Evolutionary conservation across 2,113 vertebrate genomes (phyloP).

Genomic region (Entomyzon cyanotis): DNA sequence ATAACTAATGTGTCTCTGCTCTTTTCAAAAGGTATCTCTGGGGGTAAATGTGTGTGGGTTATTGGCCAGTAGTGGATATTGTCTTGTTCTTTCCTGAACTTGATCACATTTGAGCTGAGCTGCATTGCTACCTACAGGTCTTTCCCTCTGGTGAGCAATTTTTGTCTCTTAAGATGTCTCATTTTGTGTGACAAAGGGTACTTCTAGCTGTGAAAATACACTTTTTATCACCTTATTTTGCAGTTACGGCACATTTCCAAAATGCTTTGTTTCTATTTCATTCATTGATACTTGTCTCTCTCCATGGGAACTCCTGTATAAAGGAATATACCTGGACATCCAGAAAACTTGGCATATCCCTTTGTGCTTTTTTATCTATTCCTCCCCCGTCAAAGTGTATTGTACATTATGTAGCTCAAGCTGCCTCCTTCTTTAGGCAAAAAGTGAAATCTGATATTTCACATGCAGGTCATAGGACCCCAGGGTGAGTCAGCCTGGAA

Average conservation of each 20-base stretch:
- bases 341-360: neutral
- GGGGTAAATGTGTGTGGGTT: fast-evolving
- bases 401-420: neutral
- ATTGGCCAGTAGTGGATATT: neutral
- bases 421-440: neutral
- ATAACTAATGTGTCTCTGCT: neutral
- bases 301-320: neutral
- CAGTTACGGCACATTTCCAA: neutral
- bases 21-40: neutral
- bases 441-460: neutral
- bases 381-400: neutral
- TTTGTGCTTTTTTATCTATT: neutral
- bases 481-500: neutral
- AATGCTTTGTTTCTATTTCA: neutral
- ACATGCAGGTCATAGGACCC: neutral
- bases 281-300: neutral
- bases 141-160: neutral
- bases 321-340: neutral
- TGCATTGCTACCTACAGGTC: neutral
- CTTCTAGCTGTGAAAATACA: neutral
- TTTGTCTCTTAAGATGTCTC: neutral
- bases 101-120: neutral
- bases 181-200: neutral
- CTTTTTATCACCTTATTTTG: neutral
- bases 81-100: neutral